Percentiles rank a stretch among this genome's conserved stretches.
Conservation (phyloP, 2,888 invertebrate species). For the Conomelus anceps region DNA sequence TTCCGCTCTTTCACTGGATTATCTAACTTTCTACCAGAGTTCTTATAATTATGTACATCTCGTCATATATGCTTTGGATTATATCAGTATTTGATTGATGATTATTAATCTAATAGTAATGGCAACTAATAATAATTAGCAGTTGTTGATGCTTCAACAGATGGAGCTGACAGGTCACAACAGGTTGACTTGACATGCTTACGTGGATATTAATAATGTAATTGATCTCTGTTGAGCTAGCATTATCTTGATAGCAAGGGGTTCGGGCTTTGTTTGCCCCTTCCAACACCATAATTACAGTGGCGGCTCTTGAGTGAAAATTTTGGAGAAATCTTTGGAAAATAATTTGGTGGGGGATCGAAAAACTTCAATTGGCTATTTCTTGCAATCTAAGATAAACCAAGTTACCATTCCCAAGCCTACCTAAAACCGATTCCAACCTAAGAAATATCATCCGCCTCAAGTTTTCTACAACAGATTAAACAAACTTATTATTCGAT, state of each 20-base stretch:
- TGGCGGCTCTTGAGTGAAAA: not conserved
- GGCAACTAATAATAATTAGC: not conserved
- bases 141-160: not conserved
- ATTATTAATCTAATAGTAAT: not conserved
- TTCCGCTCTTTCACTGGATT: too few species aligned
- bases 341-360: not conserved
- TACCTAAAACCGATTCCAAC: too few species aligned
- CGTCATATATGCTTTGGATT: not conserved
- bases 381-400: too few species aligned
- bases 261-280: not conserved
- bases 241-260: not conserved
- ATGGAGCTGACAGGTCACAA: not conserved
- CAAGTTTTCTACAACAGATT: too few species aligned
- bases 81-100: not conserved
- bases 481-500: too few species aligned
- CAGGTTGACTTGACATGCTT: not conserved
- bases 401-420: too few species aligned
- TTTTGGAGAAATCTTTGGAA: not conserved
- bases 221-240: not conserved
- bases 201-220: not conserved
- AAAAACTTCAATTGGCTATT: too few species aligned
- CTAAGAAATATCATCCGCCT: too few species aligned
- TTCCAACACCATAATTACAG: not conserved
- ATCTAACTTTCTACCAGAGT: not conserved
- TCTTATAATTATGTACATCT: not conserved